phyloP scores from a whole-genome alignment of 2,888 invertebrate genomes.

The Epinotia demarniana region DNA sequence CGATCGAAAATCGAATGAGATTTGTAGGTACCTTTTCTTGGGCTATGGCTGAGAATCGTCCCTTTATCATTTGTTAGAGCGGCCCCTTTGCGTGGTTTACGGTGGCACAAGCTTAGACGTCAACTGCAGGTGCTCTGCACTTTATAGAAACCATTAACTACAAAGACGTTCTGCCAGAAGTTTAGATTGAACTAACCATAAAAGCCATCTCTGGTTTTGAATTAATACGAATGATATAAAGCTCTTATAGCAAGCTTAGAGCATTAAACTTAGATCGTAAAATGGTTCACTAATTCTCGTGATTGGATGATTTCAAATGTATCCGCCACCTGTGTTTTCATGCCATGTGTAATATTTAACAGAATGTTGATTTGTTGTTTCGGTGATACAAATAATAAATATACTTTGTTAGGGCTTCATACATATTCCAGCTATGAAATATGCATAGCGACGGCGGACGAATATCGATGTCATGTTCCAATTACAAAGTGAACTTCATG shows the following conservation, averaged over 20 bases:
- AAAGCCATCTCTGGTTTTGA: conserved; percentile 2
- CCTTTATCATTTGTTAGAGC: conserved; percentile 23
- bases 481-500: conserved; percentile 63
- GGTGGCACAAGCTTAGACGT: conserved; percentile 26
- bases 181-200: conserved; percentile 13
- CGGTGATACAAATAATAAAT: not conserved
- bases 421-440: conserved; percentile 60
- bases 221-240: not conserved
- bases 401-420: conserved; percentile 42
- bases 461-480: conserved; percentile 67
- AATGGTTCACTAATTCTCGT: too few relatives aligned
- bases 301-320: too few relatives aligned
- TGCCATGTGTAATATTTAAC: not conserved
- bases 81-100: conserved; percentile 19
- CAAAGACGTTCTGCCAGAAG: conserved; percentile 23
- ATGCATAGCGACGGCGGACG: conserved; percentile 64
- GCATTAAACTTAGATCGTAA: not conserved
- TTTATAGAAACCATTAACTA: conserved; percentile 39
- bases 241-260: too few relatives aligned
- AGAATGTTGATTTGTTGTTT: not conserved
- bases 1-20: not conserved
- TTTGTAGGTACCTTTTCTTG: not conserved
- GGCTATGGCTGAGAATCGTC: not conserved
- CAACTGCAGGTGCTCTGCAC: conserved; percentile 40
- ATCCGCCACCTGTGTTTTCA: not conserved